Evolutionary conservation across 2,113 vertebrate species (phyloP), one percentile per base, ranked within the genome.

Genomic region (Axis porcinus): DNA sequence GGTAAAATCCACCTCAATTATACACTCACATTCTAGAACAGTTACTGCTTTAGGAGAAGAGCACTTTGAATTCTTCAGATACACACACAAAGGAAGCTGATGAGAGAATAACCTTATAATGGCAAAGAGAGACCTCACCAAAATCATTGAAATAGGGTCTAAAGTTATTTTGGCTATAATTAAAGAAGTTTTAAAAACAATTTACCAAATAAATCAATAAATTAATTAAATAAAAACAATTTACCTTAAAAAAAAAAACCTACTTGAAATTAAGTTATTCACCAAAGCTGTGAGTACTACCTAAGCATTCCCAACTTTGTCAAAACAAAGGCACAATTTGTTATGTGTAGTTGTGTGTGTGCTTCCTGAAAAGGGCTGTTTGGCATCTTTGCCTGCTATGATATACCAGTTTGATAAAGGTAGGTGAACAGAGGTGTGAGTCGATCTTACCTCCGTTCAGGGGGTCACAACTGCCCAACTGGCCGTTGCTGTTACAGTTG

Each of bases 361-460:
- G 23, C 8, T n/a, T 83, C 19, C 43, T 82, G 54, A 67, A 86
- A 58, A 67, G 36, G 13, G 60, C 40, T 84, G 33, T 25, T 36
- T 76, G n/a, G 21, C 17, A 23, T 47, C 17, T 33, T 81, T 25
- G 4, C 43, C 45, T n/a, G 45, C 2, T 82, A 33, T 67, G 60
- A 62, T 70, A 79, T 0, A 40, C 4, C 7, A 43, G 7, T 54
- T 40, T 91, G 55, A 96, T 58, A 88, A 91, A 60, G 6, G 27
- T 76, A 36, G 0, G 5, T 30, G 62, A 45, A 89, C 13, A 60
- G 74, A 84, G 27, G 6, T 40, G 9, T 83, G 45, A 54, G 57
- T 3, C 30, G 3, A 12, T 93, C 97, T 98, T 97, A 99, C 99
- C 99, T 99, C 99, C 99, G 58, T 99, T 99, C 96, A 97, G 97